Conservation (phyloP, 2,797 vertebrate genomes). For the Leucoraja ocellata region DNA sequence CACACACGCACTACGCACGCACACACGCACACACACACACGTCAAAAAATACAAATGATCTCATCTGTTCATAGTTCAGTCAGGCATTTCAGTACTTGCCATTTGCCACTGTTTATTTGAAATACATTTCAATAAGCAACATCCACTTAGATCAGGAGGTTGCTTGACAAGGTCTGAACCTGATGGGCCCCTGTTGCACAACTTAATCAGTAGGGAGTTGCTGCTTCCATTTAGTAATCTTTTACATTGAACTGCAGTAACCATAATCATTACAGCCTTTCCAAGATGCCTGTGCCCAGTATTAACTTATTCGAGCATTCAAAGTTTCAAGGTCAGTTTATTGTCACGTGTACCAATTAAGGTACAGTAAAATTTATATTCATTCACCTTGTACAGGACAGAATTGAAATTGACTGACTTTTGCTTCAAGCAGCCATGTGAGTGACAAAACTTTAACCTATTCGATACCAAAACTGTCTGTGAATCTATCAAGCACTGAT, state of each 20-base stretch:
- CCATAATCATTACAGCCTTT: not conserved
- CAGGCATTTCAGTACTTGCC: not conserved
- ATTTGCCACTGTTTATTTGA: constrained; percentile 8
- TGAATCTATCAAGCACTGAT: not conserved
- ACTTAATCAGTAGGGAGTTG: not conserved
- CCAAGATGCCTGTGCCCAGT: not conserved
- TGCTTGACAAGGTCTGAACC: constrained; percentile 12
- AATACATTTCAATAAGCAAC: not conserved
- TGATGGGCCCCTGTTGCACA: not conserved
- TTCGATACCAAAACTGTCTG: not conserved
- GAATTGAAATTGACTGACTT: not conserved
- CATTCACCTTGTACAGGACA: not conserved
- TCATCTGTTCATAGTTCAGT: constrained; percentile 21
- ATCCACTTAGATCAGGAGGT: not conserved
- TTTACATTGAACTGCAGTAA: not conserved
- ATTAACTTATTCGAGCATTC: not conserved
- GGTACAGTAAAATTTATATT: not conserved
- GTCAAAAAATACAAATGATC: not conserved
- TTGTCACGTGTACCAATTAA: too few species aligned
- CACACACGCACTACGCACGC: not conserved
- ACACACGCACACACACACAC: not conserved
- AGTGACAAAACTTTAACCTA: not conserved
- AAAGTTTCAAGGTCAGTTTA: too few species aligned
- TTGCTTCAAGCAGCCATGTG: not conserved
- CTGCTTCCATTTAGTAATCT: not conserved